These are phyloP conservation scores for Hiodon alosoides DNA, from an alignment of 2,113 vertebrate genomes.

Conservation along the genomic window DNA sequence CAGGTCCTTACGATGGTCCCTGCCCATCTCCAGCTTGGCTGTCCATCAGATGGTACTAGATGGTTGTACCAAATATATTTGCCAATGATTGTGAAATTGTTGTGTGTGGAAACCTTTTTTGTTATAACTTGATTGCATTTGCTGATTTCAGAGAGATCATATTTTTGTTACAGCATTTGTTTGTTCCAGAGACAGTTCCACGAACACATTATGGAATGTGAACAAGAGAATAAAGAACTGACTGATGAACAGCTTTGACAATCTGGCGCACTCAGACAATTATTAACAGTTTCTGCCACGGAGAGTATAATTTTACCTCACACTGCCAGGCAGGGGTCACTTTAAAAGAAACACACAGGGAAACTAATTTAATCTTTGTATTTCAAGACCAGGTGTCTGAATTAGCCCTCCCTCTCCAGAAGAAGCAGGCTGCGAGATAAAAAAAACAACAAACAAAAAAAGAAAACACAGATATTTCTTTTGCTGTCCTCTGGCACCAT, in stretches of 20 bases:
- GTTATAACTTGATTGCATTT: too few relatives aligned
- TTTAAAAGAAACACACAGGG: slow-evolving; percentile 62
- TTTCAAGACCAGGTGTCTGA: slow-evolving; percentile 70
- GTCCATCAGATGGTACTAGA: too few relatives aligned
- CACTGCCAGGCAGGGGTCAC: slow-evolving; percentile 64
- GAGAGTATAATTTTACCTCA: slow-evolving; percentile 66
- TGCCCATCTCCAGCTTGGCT: too few relatives aligned
- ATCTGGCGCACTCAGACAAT: slow-evolving; percentile 71
- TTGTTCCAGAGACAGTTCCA: slow-evolving; percentile 59
- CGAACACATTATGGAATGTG: slow-evolving; percentile 69
- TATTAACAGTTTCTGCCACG: slow-evolving; percentile 69
- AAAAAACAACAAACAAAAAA: too few relatives aligned
- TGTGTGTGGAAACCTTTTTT: too few relatives aligned
- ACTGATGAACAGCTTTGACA: slow-evolving; percentile 73
- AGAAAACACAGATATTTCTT: too few relatives aligned
- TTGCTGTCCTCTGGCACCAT: too few relatives aligned
- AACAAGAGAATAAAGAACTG: slow-evolving; percentile 53
- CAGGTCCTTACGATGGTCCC: too few relatives aligned
- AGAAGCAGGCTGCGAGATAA: slow-evolving; percentile 46
- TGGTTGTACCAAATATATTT: too few relatives aligned
- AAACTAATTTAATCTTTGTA: slow-evolving; percentile 59
- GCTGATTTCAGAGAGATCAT: slow-evolving; percentile 48
- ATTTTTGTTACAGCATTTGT: slow-evolving; percentile 64
- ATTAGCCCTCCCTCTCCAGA: slow-evolving; percentile 44
- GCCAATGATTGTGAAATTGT: too few relatives aligned